phyloP scores from a whole-genome alignment of 2,113 vertebrate genomes.

The Pseudorasbora parva region DNA sequence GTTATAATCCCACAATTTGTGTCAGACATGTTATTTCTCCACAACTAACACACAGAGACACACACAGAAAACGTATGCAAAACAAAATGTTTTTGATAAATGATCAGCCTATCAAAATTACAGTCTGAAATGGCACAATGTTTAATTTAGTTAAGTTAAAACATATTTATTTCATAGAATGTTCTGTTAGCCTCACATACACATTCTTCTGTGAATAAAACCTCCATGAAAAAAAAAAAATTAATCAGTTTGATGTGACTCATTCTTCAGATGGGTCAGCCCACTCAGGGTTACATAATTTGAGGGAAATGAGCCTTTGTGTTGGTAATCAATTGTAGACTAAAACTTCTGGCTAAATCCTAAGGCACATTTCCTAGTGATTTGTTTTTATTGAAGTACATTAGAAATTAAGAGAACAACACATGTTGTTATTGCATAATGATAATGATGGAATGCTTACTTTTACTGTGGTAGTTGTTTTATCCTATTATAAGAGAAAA shows the following conservation, averaged over 20 bases:
- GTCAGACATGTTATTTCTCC: too few species aligned
- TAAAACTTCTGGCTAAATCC: conserved; percentile 32
- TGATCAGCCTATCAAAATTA: not conserved
- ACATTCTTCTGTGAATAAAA: not conserved
- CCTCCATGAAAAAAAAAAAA: too few species aligned
- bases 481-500: too few species aligned
- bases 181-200: not conserved
- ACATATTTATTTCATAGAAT: not conserved
- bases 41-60: too few species aligned
- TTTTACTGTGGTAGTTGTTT: not conserved
- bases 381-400: conserved; percentile 9
- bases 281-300: conserved; percentile 36
- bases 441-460: not conserved
- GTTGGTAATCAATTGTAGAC: conserved; percentile 48
- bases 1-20: too few species aligned
- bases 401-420: not conserved
- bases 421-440: not conserved
- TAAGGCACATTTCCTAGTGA: conserved; percentile 31
- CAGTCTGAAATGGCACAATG: not conserved
- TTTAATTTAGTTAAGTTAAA: not conserved
- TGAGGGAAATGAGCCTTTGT: conserved; percentile 61
- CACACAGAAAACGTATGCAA: too few species aligned
- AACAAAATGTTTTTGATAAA: not conserved
- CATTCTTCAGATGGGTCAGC: conserved; percentile 10
- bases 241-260: not conserved